Evolutionary conservation across 2,113 vertebrate genomes (phyloP), one percentile per base, ranked within the genome.

Genomic region (Nothocercus julius): DNA sequence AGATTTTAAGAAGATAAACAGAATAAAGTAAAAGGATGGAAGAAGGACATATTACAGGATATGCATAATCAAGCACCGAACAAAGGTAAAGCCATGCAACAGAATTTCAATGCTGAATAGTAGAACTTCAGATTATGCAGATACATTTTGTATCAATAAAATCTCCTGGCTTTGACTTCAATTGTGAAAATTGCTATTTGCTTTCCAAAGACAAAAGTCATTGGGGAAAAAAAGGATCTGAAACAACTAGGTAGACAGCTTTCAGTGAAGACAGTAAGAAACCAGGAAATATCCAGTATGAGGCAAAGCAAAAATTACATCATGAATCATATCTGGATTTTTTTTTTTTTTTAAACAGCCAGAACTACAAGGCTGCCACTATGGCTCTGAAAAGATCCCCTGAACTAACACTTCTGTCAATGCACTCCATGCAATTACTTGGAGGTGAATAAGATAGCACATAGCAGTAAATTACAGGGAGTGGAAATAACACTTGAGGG

Each of bases 401-500:
- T 93, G 73, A 93, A 81, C 70, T 86, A 91, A 76, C 88, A 89
- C 91, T 92, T 89, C 85, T 84, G 90, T 63, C 91, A 75, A 84
- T 67, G 94, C 77, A 44, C 62, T 90, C 87, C 64, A 58, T 82
- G 36, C 78, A 93, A 36, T 93, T 92, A 87, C 45, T 78, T 42
- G 89, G 68, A 83, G 24, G 54, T 68, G 56, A 93, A 40, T 88
- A 92, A 89, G 68, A 77, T 0, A 90, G 76, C 54, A 94, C 27
- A 82, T 9, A 45, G 47, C 84, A 74, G 51, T 69, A 87, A 94
- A 95, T 54, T 59, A 79, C 58, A 82, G 47, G 45, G 80, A 95
- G 89, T 92, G 53, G 88, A 92, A 95, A 77, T 13, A 84, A 74
- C 54, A 82, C 63, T 78, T 63, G 63, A 56, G 56, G 56, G 36